These are phyloP conservation scores for Cantharis rustica DNA, from an alignment of 2,888 invertebrate genomes.

Conservation along the genomic window DNA sequence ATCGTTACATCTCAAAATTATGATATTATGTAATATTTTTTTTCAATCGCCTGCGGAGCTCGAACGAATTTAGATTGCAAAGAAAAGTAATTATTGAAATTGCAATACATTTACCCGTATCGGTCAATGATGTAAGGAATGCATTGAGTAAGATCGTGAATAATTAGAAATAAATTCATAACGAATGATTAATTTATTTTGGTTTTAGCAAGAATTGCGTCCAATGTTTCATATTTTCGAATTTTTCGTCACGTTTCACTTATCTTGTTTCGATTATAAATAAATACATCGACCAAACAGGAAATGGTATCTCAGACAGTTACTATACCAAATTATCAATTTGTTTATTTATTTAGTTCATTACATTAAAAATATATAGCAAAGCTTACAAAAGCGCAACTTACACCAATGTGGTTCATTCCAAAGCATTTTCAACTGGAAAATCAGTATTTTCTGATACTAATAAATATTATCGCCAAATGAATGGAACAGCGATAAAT, in stretches of 20 bases:
- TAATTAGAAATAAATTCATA: neutral
- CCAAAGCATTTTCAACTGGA: too few species aligned
- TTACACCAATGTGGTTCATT: too few species aligned
- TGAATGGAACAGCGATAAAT: neutral
- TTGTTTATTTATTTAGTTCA: too few species aligned
- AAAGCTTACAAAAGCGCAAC: too few species aligned
- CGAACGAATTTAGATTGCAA: too few species aligned
- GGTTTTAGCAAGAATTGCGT: neutral
- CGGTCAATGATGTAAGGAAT: neutral
- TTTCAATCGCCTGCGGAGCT: neutral
- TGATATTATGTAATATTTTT: neutral
- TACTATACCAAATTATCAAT: too few species aligned
- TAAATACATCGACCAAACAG: neutral
- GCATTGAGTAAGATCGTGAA: neutral
- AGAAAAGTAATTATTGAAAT: too few species aligned
- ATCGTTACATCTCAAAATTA: neutral
- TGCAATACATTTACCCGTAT: neutral
- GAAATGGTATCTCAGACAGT: neutral
- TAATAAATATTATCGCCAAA: too few species aligned
- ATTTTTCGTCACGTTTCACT: neutral
- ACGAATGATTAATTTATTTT: neutral
- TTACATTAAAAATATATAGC: too few species aligned
- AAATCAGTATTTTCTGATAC: too few species aligned
- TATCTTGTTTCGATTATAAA: neutral
- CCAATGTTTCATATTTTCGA: neutral